These are phyloP conservation scores for Eupithecia subumbrata DNA, from an alignment of 2,888 invertebrate genomes.

Conservation along the genomic window DNA sequence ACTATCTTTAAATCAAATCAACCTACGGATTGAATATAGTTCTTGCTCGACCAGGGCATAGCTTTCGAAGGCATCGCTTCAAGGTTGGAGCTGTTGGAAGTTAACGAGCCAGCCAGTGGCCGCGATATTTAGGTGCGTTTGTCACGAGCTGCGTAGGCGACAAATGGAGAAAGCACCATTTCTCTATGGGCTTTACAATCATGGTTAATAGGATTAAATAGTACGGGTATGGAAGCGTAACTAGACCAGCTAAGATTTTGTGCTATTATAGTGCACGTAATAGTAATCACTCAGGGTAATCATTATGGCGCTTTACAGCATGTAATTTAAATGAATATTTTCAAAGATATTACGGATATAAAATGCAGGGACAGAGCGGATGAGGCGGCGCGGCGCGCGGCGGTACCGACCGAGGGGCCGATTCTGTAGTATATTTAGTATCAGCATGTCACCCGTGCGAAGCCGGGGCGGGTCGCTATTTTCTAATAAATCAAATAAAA, in stretches of 20 bases:
- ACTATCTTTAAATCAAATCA: conserved; percentile 4
- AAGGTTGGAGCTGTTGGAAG: conserved; percentile 40
- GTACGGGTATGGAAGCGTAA: conserved; percentile 17
- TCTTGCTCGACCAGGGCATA: conserved; percentile 11
- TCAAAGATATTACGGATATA: no score
- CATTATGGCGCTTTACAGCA: no score
- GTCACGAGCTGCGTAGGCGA: conserved; percentile 61
- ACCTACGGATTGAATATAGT: background rate
- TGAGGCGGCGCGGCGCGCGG: no score
- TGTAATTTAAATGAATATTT: no score
- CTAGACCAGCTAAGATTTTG: background rate
- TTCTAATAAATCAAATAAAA: no score
- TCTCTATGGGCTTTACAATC: conserved; percentile 50
- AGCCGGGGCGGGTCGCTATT: no score
- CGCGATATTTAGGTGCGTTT: conserved; percentile 57
- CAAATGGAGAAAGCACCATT: conserved; percentile 59
- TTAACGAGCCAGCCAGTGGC: conserved; percentile 37
- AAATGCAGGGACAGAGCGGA: no score
- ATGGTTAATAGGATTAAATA: conserved; percentile 23
- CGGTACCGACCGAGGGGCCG: no score
- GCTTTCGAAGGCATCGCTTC: conserved; percentile 43
- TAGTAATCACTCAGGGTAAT: no score
- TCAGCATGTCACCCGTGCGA: no score
- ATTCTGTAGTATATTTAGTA: no score
- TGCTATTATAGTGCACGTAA: no score